These are phyloP conservation scores for Omphaloscelis lunosa DNA, from an alignment of 2,888 invertebrate genomes.

Conservation along the genomic window DNA sequence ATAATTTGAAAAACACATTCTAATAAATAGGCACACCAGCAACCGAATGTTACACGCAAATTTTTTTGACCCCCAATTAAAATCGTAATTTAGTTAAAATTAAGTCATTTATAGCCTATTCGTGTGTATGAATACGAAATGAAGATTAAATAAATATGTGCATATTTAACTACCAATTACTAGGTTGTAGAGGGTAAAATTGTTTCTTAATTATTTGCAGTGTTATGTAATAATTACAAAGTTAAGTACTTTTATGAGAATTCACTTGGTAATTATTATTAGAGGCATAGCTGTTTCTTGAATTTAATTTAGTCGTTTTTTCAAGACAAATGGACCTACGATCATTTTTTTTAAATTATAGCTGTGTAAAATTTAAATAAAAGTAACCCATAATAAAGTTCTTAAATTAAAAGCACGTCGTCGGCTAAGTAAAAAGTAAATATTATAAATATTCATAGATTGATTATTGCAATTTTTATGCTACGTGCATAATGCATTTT, in stretches of 20 bases:
- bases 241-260: conserved; percentile 16
- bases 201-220: conserved; percentile 35
- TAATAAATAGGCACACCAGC: background rate
- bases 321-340: background rate
- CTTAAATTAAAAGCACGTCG: conserved; percentile 38
- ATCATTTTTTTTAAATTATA: background rate
- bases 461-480: conserved; percentile 80
- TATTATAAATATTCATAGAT: conserved; percentile 70
- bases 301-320: conserved; percentile 15
- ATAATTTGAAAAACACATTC: background rate
- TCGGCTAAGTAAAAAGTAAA: conserved; percentile 53
- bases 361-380: background rate
- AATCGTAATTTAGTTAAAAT: conserved; percentile 38
- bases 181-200: conserved; percentile 13
- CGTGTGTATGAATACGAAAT: conserved; percentile 48
- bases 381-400: background rate
- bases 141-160: conserved; percentile 39
- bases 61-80: conserved; percentile 21
- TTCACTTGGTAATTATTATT: background rate
- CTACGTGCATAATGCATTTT: conserved; percentile 82
- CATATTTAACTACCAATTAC: conserved; percentile 49
- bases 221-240: conserved; percentile 24
- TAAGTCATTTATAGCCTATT: conserved; percentile 34
- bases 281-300: background rate
- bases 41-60: background rate